Base-by-base conservation (phyloP, 2,888 invertebrate species). In the Liodrosophila aerea region DNA sequence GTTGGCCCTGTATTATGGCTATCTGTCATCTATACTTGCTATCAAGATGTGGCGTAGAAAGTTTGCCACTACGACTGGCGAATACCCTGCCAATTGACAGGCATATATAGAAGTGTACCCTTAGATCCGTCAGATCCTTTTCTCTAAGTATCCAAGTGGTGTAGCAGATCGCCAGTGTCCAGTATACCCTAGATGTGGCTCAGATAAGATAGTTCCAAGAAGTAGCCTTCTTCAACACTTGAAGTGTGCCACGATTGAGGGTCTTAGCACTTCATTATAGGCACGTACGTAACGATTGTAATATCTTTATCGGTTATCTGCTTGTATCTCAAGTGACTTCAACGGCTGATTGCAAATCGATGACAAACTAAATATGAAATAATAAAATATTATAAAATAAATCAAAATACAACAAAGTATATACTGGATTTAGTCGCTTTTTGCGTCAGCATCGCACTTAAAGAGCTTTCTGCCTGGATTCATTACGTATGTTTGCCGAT, bases 391-490 rank as follows among this genome's bases (percentile, higher is more conserved):
- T 16, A 16, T 50, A 31, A 16, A 7, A 22, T 0, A 36, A 50
- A 39, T 47, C 22, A 43, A 15, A 45, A 27, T 33, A 44, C 16
- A 16, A 39, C 18, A 39, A 39, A 61, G 57, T 53, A 46, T 41
- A 27, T 40, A 59, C 31, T 37, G n/a, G 45, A 51, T 45, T 43
- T 31, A 9, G 45, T 49, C 39, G 36, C 41, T 12, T 64, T 68
- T 72, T 71, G 64, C 71, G 71, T 71, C 71, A 71, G 68, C 59
- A 67, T 64, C 72, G 67, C 40, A 72, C 57, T 66, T 46, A 54
- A 62, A 11, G n/a, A 16, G 12, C n/a, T n/a, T 34, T 49, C 15
- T 34, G 11, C 22, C 18, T 47, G 36, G 16, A 30, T 46, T 60
- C 27, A 18, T 37, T 50, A 51, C 12, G 30, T 36, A 15, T 58